These are phyloP conservation scores for Clarias laeviceps DNA, from an alignment of 2,797 vertebrate genomes.

Conservation along the genomic window DNA sequence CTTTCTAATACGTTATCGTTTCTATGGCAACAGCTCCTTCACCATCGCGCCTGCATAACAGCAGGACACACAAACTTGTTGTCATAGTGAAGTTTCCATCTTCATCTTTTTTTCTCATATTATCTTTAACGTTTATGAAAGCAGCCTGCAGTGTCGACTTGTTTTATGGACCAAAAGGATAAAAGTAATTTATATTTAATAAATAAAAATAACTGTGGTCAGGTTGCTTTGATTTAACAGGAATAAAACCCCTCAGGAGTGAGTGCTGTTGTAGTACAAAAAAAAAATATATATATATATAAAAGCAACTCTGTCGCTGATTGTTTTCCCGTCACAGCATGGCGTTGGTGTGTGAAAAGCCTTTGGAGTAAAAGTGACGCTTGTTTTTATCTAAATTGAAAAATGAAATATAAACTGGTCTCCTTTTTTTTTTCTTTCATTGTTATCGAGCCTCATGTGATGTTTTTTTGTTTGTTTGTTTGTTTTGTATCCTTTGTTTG, in stretches of 20 bases:
- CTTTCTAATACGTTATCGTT: neutral
- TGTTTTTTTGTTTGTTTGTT: neutral
- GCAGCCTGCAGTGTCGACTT: too few species aligned
- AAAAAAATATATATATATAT: neutral
- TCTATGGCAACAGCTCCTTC: neutral
- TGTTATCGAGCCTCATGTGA: neutral
- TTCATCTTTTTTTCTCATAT: too few species aligned
- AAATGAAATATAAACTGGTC: neutral
- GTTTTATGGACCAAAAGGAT: neutral
- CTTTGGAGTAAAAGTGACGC: too few species aligned
- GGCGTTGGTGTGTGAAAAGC: neutral
- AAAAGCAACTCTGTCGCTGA: neutral
- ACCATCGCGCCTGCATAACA: too few species aligned
- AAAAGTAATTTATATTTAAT: neutral
- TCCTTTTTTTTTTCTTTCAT: neutral
- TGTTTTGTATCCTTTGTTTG: neutral
- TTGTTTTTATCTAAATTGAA: neutral
- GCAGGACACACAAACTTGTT: too few species aligned
- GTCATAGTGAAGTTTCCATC: too few species aligned
- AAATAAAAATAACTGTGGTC: neutral
- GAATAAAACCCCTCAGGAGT: neutral
- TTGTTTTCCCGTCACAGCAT: neutral
- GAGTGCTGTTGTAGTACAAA: neutral
- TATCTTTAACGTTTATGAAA: too few species aligned
- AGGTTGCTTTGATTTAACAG: neutral